phyloP scores from a whole-genome alignment of 2,113 vertebrate species.

The Columba janthina region DNA sequence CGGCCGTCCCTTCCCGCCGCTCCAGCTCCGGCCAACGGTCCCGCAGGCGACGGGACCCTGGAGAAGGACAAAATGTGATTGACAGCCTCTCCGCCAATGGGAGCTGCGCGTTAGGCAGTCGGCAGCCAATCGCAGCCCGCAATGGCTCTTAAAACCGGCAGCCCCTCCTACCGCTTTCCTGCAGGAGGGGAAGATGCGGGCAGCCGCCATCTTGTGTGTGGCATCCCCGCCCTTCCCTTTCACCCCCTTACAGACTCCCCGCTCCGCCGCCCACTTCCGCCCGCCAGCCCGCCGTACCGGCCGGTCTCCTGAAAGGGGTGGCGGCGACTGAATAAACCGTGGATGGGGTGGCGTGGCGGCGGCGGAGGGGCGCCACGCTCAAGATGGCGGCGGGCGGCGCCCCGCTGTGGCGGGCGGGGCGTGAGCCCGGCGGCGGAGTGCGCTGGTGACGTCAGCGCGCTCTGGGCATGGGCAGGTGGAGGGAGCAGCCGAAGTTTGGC shows the following conservation, averaged over 20 bases:
- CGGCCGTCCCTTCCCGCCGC: background rate
- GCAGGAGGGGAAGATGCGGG: rapidly evolving
- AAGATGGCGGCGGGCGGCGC: constrained; percentile 55
- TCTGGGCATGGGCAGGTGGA: constrained; percentile 59
- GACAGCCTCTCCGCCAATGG: background rate
- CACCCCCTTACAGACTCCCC: background rate
- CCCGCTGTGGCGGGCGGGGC: background rate
- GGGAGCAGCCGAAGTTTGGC: constrained; percentile 58
- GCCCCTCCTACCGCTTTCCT: background rate
- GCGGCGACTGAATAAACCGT: rapidly evolving
- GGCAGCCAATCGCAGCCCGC: background rate
- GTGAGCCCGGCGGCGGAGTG: background rate
- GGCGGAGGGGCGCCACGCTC: background rate
- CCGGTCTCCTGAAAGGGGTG: rapidly evolving
- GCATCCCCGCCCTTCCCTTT: background rate
- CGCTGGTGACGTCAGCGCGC: constrained; percentile 65
- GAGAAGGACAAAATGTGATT: rapidly evolving
- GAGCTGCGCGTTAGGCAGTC: rapidly evolving
- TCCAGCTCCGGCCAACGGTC: background rate
- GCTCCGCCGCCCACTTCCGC: too few relatives aligned
- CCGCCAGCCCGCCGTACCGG: rapidly evolving
- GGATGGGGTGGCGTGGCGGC: rapidly evolving
- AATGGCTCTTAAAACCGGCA: rapidly evolving
- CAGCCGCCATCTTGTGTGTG: constrained; percentile 71
- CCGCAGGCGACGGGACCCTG: background rate